phyloP scores from a whole-genome alignment of 1,140 invertebrate genomes.

The Zaprionus inermis region DNA sequence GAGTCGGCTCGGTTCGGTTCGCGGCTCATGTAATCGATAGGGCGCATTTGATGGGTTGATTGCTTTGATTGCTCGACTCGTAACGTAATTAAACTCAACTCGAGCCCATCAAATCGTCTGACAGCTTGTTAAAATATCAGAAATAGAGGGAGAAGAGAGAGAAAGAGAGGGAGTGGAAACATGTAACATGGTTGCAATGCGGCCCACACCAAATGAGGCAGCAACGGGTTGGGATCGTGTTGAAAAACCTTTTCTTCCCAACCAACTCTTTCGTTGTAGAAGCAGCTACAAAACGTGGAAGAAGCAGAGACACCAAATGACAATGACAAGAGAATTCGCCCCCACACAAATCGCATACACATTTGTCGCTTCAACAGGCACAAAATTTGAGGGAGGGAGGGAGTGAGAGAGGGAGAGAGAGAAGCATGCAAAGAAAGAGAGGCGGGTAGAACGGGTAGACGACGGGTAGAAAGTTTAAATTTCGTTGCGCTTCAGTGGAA shows the following conservation, averaged over 20 bases:
- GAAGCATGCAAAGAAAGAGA: not conserved
- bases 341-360: slow-evolving; percentile 58
- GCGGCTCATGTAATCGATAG: slow-evolving; percentile 22
- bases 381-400: slow-evolving; percentile 39
- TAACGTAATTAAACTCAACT: slow-evolving; percentile 30
- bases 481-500: slow-evolving; percentile 41
- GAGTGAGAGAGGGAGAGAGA: slow-evolving; percentile 1
- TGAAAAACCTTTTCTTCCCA: slow-evolving; percentile 26
- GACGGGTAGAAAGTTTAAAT: not conserved
- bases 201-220: slow-evolving; percentile 41
- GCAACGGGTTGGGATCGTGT: slow-evolving; percentile 30
- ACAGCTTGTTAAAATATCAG: slow-evolving; percentile 48
- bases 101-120: slow-evolving; percentile 36
- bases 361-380: slow-evolving; percentile 76
- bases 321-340: slow-evolving; percentile 53
- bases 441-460: not conserved
- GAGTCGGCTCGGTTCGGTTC: not conserved
- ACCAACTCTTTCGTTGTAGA: not conserved
- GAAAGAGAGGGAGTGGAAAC: not conserved
- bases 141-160: not conserved
- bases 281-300: not conserved
- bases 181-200: slow-evolving; percentile 21
- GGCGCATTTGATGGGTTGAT: slow-evolving; percentile 31
- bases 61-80: slow-evolving; percentile 32
- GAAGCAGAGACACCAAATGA: slow-evolving; percentile 29